Conservation (phyloP, 2,888 invertebrate species). For the Mythimna ferrago region DNA sequence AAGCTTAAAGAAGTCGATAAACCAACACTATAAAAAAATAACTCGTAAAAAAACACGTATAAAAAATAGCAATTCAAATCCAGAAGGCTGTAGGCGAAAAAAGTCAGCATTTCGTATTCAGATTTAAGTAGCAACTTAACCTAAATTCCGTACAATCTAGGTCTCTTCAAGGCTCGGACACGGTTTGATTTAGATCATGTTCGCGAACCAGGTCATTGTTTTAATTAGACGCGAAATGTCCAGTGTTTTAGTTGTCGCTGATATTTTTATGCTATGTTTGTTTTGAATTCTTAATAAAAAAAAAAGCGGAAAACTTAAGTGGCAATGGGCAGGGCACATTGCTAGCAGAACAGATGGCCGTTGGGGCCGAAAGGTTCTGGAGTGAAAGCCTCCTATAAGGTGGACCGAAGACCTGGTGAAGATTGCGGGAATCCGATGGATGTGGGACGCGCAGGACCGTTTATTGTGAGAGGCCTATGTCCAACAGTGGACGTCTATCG, state of each 20-base stretch:
- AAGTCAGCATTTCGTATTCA: slow-evolving; percentile 29
- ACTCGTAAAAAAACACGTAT: neutral
- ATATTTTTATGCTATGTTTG: neutral
- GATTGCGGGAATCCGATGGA: too few species aligned
- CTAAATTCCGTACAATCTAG: slow-evolving; percentile 51
- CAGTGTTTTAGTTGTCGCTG: neutral
- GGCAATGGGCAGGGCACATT: too few species aligned
- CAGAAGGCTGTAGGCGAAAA: neutral
- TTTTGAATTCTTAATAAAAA: too few species aligned
- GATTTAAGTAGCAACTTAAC: slow-evolving; percentile 56
- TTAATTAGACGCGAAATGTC: slow-evolving; percentile 31
- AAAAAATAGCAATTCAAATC: slow-evolving; percentile 1
- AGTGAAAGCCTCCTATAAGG: too few species aligned
- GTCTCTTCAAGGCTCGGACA: slow-evolving; percentile 58
- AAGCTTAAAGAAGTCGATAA: too few species aligned
- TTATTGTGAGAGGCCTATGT: too few species aligned
- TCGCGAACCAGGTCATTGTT: slow-evolving; percentile 42
- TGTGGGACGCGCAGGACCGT: too few species aligned
- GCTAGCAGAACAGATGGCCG: too few species aligned
- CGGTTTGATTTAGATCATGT: slow-evolving; percentile 51
- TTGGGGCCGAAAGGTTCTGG: too few species aligned
- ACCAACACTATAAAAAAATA: neutral
- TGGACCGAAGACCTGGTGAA: too few species aligned
- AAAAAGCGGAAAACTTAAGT: too few species aligned
- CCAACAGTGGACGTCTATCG: too few species aligned